Base-by-base conservation (phyloP, 2,113 vertebrate genomes). In the Hylia prasina region DNA sequence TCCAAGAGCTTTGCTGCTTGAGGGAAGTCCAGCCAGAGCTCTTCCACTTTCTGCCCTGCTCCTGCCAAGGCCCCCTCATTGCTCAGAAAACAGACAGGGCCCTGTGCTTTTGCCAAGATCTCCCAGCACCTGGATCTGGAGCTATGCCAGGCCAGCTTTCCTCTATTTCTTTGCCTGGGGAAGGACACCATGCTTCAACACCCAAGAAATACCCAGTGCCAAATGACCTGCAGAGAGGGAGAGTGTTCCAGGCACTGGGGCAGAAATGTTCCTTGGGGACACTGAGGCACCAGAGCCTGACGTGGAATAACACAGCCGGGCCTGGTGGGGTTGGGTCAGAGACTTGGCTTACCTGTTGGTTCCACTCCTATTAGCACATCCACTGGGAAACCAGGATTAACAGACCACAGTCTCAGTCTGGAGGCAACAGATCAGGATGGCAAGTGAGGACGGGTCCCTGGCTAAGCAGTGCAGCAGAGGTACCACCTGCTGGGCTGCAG, bases 221-320 rank as follows among this genome's bases (percentile, higher is more conserved):
- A 93, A 45, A 79, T 31, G 54, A 65, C 50, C 50, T 73, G 60
- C 31, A 57, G 25, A 44, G 54, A 76, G 9, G 18, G 10, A 73
- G 40, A 0, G 0, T 15, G 10, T 51, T 50, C 37, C 48, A 60
- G 27, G 30, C 5, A 2, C 27, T 30, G 30, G 33, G 33, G 8
- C 58, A 90, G 37, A 78, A 58, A 51, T 3, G 2, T 6, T 65
- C 27, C 31, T 4, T 1, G 1, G 13, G 35, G 51, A 70, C 70
- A 50, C 11, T 0, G 0, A 61, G 28, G n/a, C 50, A 45, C 44
- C 53, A 60, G 35, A 82, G 10, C 14, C 24, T 45, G 77, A 77
- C 0, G 0, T 0, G 0, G 54, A 60, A 57, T 42, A 45, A 70
- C 50, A 57, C 17, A 78, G 60, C 31, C 39, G 63, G 42, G 47